These are phyloP conservation scores for Drosophila multiciliata DNA, from an alignment of 2,888 invertebrate genomes.

Conservation along the genomic window DNA sequence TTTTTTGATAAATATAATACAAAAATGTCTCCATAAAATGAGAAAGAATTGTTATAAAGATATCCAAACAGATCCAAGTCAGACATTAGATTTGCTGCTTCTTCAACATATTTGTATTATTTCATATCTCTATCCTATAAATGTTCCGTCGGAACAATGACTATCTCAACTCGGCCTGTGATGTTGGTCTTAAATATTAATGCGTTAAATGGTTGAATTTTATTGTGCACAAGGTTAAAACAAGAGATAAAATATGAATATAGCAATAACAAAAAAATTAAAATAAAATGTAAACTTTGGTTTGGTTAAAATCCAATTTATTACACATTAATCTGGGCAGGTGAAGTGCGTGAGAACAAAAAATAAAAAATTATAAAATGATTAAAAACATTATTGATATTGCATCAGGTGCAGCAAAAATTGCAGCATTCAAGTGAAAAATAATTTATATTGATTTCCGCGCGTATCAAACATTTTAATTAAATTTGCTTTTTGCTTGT, in stretches of 20 bases:
- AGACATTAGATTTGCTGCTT: background rate
- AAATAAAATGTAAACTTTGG: background rate
- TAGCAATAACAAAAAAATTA: background rate
- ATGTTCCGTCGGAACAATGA: background rate
- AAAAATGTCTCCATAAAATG: background rate
- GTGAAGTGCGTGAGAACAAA: background rate
- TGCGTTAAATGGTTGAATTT: background rate
- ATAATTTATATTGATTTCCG: slow-evolving; percentile 56
- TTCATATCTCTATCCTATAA: background rate
- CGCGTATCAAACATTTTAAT: slow-evolving; percentile 68
- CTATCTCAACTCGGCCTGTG: background rate
- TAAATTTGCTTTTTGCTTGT: slow-evolving; percentile 48
- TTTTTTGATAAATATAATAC: too few relatives aligned
- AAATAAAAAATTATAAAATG: background rate
- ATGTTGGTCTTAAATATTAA: background rate
- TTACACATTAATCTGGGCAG: background rate
- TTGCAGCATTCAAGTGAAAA: slow-evolving; percentile 27
- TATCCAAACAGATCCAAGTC: background rate
- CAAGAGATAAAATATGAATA: background rate
- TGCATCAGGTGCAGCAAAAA: slow-evolving; percentile 17
- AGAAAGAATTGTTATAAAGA: background rate
- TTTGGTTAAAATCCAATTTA: background rate
- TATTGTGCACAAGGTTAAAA: background rate
- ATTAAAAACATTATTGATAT: slow-evolving; percentile 48
- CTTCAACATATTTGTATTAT: background rate